Base-by-base conservation (phyloP, 2,113 vertebrate species). In the Chamaea fasciata region DNA sequence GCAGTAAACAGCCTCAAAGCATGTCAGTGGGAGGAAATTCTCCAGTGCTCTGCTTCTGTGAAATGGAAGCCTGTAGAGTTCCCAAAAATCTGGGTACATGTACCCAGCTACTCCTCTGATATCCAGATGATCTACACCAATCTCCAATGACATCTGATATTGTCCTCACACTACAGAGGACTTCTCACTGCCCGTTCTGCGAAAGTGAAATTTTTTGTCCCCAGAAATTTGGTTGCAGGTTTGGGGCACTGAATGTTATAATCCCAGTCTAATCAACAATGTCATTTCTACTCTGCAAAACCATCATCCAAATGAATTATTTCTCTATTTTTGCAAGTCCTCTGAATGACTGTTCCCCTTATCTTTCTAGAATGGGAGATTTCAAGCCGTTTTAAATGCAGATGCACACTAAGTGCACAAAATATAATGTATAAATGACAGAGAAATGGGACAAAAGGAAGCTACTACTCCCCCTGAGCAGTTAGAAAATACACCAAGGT, bases 171-270 rank as follows among this genome's bases (percentile, higher is more conserved):
- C 33, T 46, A 14, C 13, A 73, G 44, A 83, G 9, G 37, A 73
- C 4, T 39, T 46, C 17, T 44, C 37, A 30, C 17, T 62, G 20
- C 17, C 12, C 0, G 0, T 49, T 87, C 50, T 77, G 30, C 10
- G 59, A 59, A 92, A 63, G 3, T 8, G 10, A 24, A 52, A 62
- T 2, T 2, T 1, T 42, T 56, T 73, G 12, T 26, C 9, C 15
- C 12, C 63, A 78, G 31, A 83, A 77, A 89, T 62, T 19, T 59
- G 12, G 9, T 47, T 89, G 46, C 46, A 55, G 15, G 28, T 11
- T 2, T 55, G 50, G 26, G 37, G 9, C 17, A 18, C 31, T 8
- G 44, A 52, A 31, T 15, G 7, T 53, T 53, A 23, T 37, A 60
- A 64, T 24, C 35, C 26, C 4, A 55, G n/a, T 7, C 50, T 55